phyloP scores from a whole-genome alignment of 2,888 invertebrate species.

The Agrotis ipsilon region DNA sequence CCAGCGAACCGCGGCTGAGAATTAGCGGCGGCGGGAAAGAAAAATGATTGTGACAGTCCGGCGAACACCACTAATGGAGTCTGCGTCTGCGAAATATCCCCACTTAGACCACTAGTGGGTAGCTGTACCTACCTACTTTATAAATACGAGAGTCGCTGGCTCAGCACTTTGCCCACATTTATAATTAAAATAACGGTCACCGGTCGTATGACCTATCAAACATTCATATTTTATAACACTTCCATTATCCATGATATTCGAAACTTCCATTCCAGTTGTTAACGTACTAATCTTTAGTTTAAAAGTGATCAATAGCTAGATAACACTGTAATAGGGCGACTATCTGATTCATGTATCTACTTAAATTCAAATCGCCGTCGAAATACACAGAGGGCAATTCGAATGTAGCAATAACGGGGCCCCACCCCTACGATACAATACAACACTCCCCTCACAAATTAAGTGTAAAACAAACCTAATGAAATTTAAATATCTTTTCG shows the following conservation, averaged over 20 bases:
- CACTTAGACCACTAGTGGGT: conserved; percentile 79
- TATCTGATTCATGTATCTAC: conserved; percentile 85
- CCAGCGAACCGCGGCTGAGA: conserved; percentile 89
- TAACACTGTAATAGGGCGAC: conserved; percentile 80
- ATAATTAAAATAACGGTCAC: conserved; percentile 35
- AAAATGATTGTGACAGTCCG: conserved; percentile 91
- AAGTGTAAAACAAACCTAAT: conserved; percentile 92
- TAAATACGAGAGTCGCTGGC: conserved; percentile 35
- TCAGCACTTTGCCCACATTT: conserved; percentile 43
- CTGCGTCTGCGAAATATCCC: conserved; percentile 88
- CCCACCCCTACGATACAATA: conserved; percentile 86
- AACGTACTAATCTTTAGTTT: conserved; percentile 78
- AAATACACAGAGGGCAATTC: conserved; percentile 83
- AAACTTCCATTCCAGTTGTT: conserved; percentile 70
- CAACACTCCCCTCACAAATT: conserved; percentile 89
- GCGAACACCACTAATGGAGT: conserved; percentile 90
- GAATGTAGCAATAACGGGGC: conserved; percentile 83
- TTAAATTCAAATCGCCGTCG: conserved; percentile 87
- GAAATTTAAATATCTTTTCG: conserved; percentile 91
- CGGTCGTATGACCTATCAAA: conserved; percentile 19
- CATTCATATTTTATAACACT: conserved; percentile 49
- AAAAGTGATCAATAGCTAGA: conserved; percentile 77
- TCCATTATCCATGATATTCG: conserved; percentile 60
- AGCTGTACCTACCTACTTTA: conserved; percentile 40
- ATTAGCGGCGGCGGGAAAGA: conserved; percentile 91